These are phyloP conservation scores for Psylliodes chrysocephalus DNA, from an alignment of 2,888 invertebrate genomes.

Conservation along the genomic window DNA sequence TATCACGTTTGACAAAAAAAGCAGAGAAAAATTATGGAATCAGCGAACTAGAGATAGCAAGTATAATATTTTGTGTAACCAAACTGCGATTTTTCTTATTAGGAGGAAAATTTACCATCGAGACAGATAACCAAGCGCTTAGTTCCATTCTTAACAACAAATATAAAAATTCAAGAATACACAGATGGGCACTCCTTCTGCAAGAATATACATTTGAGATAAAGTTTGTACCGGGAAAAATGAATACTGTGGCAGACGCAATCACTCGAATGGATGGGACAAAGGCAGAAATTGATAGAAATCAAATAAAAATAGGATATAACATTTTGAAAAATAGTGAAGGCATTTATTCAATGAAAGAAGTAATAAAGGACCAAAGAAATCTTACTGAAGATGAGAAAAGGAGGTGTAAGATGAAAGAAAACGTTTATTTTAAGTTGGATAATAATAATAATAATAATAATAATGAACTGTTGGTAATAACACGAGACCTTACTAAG, in stretches of 20 bases:
- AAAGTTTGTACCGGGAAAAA: neutral
- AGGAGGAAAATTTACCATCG: too few species aligned
- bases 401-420: too few species aligned
- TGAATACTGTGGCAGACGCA: too few species aligned
- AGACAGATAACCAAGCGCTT: neutral
- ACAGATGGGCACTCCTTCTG: constrained; percentile 15
- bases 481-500: too few species aligned
- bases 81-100: too few species aligned
- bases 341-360: neutral
- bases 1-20: constrained; percentile 15
- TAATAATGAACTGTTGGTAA: too few species aligned
- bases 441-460: too few species aligned
- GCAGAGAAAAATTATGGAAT: constrained; percentile 6
- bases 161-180: constrained; percentile 23
- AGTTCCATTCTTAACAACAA: constrained; percentile 18
- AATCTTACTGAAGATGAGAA: neutral
- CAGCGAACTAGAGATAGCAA: constrained; percentile 4
- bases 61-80: constrained; percentile 21
- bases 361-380: neutral
- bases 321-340: neutral
- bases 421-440: too few species aligned
- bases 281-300: too few species aligned
- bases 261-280: neutral
- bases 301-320: too few species aligned
- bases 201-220: constrained; percentile 15